Evolutionary conservation across 2,113 vertebrate species (phyloP).

Genomic region (Petaurus breviceps): DNA sequence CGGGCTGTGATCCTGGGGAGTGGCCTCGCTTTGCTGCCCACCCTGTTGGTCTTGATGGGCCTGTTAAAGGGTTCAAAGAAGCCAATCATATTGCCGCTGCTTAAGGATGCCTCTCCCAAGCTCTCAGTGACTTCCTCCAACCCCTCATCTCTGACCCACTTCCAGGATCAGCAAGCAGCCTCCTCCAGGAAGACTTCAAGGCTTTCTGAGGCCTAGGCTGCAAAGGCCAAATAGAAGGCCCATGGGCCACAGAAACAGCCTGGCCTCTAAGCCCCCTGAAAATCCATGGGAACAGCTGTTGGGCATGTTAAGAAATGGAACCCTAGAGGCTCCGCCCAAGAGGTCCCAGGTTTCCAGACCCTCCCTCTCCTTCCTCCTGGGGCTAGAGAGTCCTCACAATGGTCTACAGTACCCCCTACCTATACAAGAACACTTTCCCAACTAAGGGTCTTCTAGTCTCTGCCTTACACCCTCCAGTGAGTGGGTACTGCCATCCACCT

Average conservation of each 20-base stretch:
- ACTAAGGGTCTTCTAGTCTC: too few species aligned
- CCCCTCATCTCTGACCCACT: fast-evolving
- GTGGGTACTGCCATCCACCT: neutral
- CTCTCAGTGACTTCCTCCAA: neutral
- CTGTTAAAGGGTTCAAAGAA: slow-evolving; percentile 51
- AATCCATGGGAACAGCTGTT: neutral
- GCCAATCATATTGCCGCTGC: neutral
- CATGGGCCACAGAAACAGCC: neutral
- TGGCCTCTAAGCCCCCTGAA: neutral
- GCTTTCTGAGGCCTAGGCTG: neutral
- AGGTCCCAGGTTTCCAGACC: too few species aligned
- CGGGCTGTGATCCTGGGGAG: slow-evolving; percentile 83
- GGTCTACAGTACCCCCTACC: neutral
- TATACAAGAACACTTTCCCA: neutral
- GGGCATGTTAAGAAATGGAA: too few species aligned
- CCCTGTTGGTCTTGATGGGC: slow-evolving; percentile 83
- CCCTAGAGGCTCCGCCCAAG: too few species aligned
- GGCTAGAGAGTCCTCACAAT: neutral
- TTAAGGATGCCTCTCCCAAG: too few species aligned
- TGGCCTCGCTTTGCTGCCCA: slow-evolving; percentile 81
- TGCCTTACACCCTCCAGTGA: neutral
- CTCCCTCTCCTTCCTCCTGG: too few species aligned
- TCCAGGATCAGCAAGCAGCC: neutral
- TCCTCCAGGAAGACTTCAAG: too few species aligned
- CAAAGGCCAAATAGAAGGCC: neutral